Evolutionary conservation across 2,797 vertebrate species (phyloP).

Genomic region (Chanos chanos): DNA sequence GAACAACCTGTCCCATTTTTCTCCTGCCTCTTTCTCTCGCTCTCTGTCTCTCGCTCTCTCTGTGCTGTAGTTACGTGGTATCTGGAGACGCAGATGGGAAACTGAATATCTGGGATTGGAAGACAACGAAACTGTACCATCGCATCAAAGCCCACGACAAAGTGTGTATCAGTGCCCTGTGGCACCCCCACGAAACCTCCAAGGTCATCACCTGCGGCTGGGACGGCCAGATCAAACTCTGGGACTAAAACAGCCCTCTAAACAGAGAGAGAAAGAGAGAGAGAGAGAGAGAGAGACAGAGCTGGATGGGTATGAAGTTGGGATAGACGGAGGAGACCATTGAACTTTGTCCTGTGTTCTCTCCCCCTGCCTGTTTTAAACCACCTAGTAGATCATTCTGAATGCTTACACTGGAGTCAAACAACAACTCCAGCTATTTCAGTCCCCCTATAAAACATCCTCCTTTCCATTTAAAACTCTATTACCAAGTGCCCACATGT

Average conservation of each 20-base stretch:
- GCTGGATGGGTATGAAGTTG: background rate
- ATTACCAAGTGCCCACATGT: no score
- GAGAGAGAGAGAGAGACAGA: background rate
- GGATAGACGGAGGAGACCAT: background rate
- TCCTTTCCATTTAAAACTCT: no score
- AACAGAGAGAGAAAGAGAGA: no score
- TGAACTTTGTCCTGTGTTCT: no score
- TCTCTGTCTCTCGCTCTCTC: background rate
- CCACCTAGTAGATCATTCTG: no score
- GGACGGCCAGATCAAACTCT: conserved; percentile 97
- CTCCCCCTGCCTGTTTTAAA: no score
- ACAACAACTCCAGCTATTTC: no score
- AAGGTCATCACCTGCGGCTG: conserved; percentile 98
- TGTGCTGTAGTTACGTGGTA: conserved; percentile 84
- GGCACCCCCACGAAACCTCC: conserved; percentile 97
- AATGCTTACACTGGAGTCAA: no score
- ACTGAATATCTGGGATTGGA: conserved; percentile 99
- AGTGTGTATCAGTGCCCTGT: conserved; percentile 96
- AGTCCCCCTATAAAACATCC: no score
- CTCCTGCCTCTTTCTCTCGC: background rate
- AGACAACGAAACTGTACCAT: conserved; percentile 98
- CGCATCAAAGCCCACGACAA: conserved; percentile 97
- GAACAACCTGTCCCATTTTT: background rate
- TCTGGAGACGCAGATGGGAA: conserved; percentile 98
- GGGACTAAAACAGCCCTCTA: conserved; percentile 92